These are phyloP conservation scores for Caenorhabditis wallacei DNA, from an alignment of 2,888 invertebrate genomes.

Conservation along the genomic window DNA sequence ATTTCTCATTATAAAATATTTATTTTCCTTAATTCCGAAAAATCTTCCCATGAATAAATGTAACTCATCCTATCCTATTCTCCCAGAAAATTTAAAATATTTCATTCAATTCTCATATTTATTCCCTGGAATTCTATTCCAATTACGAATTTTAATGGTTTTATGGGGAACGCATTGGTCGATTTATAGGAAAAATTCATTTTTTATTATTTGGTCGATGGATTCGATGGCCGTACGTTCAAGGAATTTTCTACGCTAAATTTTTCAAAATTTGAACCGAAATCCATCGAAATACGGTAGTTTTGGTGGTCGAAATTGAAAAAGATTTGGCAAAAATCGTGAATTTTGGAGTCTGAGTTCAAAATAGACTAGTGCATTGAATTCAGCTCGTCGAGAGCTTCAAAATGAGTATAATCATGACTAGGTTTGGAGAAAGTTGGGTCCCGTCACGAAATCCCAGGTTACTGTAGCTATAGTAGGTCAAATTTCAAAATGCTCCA, in stretches of 20 bases:
- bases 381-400: not conserved
- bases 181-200: slow-evolving; percentile 28
- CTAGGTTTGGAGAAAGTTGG: not conserved
- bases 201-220: slow-evolving; percentile 34
- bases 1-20: not conserved
- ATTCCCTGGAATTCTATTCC: slow-evolving; percentile 31
- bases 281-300: too few relatives aligned
- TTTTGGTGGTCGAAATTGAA: too few relatives aligned
- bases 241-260: too few relatives aligned
- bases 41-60: slow-evolving; percentile 13
- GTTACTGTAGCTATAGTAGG: too few relatives aligned
- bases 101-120: slow-evolving; percentile 29
- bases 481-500: not conserved
- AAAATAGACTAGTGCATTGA: too few relatives aligned
- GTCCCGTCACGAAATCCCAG: too few relatives aligned
- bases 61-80: slow-evolving; percentile 16
- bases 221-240: slow-evolving; percentile 39
- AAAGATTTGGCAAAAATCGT: too few relatives aligned
- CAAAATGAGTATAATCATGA: not conserved
- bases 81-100: slow-evolving; percentile 43
- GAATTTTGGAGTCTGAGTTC: too few relatives aligned
- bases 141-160: slow-evolving; percentile 21
- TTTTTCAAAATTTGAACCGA: too few relatives aligned
- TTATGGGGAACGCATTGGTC: slow-evolving; percentile 15
- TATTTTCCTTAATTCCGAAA: slow-evolving; percentile 3